phyloP scores from a whole-genome alignment of 2,888 invertebrate genomes.

The Macrosoma leucophasiata region DNA sequence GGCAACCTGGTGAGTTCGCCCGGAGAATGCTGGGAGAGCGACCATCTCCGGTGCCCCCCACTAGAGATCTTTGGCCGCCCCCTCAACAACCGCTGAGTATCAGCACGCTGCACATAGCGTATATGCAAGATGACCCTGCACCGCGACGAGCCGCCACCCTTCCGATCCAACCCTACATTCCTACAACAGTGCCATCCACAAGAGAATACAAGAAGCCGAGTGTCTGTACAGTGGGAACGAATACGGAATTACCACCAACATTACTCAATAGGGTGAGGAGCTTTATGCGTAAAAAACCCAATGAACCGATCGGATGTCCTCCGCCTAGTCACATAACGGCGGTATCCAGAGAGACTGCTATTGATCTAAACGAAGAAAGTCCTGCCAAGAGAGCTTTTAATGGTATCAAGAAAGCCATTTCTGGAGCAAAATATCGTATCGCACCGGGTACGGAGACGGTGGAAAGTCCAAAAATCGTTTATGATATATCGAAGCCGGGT shows the following conservation, averaged over 20 bases:
- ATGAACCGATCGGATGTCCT: constrained; percentile 35
- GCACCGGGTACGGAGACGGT: constrained; percentile 49
- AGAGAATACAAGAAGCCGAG: constrained; percentile 37
- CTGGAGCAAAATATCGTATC: constrained; percentile 57
- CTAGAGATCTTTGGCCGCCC: constrained; percentile 55
- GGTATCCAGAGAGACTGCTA: constrained; percentile 46
- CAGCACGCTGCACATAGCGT: constrained; percentile 64
- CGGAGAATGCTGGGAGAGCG: constrained; percentile 64
- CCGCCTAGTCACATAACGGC: constrained; percentile 49
- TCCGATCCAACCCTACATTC: constrained; percentile 40
- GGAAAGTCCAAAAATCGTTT: constrained; percentile 66
- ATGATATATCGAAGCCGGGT: constrained; percentile 60
- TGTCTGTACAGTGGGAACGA: constrained; percentile 60
- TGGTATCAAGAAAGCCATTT: constrained; percentile 55
- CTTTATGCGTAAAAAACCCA: constrained; percentile 41
- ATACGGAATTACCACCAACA: constrained; percentile 58
- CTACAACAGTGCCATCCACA: constrained; percentile 37
- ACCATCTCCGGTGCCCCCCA: constrained; percentile 63
- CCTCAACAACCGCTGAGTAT: constrained; percentile 59
- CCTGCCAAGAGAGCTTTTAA: constrained; percentile 46
- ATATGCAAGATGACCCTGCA: constrained; percentile 51
- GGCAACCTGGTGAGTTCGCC: constrained; percentile 69
- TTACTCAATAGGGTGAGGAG: constrained; percentile 40
- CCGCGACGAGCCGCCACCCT: constrained; percentile 52
- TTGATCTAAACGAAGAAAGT: constrained; percentile 46